Conservation (phyloP, 2,888 invertebrate species). For the Mongoloraphidia duomilia region DNA sequence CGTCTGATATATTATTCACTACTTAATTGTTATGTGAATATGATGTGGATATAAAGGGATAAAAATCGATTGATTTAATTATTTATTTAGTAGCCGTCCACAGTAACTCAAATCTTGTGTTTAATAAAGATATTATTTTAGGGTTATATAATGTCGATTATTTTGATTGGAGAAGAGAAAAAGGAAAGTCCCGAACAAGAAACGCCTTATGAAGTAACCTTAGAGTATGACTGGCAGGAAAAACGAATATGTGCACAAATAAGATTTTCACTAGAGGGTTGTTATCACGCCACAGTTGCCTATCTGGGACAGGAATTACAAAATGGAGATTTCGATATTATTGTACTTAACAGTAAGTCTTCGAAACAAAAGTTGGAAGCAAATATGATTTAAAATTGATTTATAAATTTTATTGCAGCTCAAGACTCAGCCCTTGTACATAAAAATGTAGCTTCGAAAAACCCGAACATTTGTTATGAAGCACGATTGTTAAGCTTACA, state of each 20-base stretch:
- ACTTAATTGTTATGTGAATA: no score
- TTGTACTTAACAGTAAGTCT: conserved; percentile 70
- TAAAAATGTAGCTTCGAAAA: conserved; percentile 72
- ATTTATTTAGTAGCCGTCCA: no score
- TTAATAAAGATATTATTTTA: no score
- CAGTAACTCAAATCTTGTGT: no score
- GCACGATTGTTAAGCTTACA: conserved; percentile 54
- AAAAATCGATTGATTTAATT: no score
- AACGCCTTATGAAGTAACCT: conserved; percentile 32
- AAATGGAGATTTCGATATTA: conserved; percentile 84
- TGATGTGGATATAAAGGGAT: no score
- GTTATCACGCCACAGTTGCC: conserved; percentile 66
- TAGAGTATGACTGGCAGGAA: conserved; percentile 65
- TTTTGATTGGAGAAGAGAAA: no score
- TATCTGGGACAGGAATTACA: conserved; percentile 62
- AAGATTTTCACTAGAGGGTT: conserved; percentile 64
- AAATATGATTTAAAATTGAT: conserved; percentile 5
- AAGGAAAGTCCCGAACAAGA: not conserved
- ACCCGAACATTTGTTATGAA: conserved; percentile 76
- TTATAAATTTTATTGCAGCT: conserved; percentile 31
- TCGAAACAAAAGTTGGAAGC: not conserved
- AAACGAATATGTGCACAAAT: conserved; percentile 64
- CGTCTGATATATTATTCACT: no score
- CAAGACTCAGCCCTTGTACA: conserved; percentile 71
- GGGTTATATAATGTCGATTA: no score